These are phyloP conservation scores for Bucco capensis DNA, from an alignment of 2,113 vertebrate genomes.

Conservation along the genomic window DNA sequence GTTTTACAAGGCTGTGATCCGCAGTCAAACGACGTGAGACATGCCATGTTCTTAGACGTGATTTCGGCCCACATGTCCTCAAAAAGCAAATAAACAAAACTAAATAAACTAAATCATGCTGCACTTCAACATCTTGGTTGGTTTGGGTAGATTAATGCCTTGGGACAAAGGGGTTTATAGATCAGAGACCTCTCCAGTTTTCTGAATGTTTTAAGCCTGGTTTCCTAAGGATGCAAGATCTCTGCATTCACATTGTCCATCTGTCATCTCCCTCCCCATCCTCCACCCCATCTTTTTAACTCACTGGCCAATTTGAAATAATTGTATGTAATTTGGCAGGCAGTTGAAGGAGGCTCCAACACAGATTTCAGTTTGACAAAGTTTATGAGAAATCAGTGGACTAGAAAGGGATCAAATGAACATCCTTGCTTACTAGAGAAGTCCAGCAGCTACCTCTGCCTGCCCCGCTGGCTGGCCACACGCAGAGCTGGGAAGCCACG, in stretches of 20 bases:
- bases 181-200: background rate
- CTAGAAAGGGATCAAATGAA: background rate
- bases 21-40: background rate
- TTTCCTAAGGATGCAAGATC: background rate
- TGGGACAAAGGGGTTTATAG: background rate
- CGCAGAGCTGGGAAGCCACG: background rate
- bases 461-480: background rate
- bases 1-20: background rate
- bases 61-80: background rate
- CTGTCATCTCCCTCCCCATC: conserved; percentile 2
- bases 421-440: background rate
- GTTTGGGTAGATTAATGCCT: background rate
- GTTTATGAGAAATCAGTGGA: background rate
- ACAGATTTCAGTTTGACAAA: background rate
- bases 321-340: conserved; percentile 32
- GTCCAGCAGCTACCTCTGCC: background rate
- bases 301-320: conserved; percentile 9
- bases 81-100: conserved; percentile 16
- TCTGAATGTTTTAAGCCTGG: background rate
- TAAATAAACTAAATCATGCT: background rate
- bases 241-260: conserved; percentile 28
- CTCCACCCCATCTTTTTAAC: background rate
- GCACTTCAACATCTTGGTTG: background rate
- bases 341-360: background rate
- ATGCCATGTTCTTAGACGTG: background rate